phyloP scores from a whole-genome alignment of 2,888 invertebrate species.

The Bruchidius siliquastri region DNA sequence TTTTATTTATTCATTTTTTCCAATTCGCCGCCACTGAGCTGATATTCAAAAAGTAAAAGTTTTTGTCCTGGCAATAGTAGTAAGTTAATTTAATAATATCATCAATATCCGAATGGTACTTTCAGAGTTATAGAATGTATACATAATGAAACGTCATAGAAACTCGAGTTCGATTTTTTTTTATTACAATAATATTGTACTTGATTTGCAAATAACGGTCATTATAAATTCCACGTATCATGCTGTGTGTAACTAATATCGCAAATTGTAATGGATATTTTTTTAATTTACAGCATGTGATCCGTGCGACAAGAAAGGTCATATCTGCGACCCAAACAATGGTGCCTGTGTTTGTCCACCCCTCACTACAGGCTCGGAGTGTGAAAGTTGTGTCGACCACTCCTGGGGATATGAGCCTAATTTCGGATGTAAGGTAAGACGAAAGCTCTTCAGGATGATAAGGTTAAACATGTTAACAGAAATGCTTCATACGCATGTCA shows the following conservation, averaged over 20 bases:
- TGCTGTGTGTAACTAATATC: neutral
- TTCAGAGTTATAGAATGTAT: too few relatives aligned
- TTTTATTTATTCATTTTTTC: too few relatives aligned
- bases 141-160: too few relatives aligned
- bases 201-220: neutral
- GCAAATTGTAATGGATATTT: neutral
- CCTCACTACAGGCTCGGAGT: slow-evolving; percentile 76
- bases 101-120: too few relatives aligned
- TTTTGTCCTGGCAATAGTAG: too few relatives aligned
- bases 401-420: slow-evolving; percentile 73
- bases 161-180: too few relatives aligned
- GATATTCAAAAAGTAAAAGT: too few relatives aligned
- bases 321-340: slow-evolving; percentile 82
- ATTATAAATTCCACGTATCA: neutral
- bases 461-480: too few relatives aligned
- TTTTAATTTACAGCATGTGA: slow-evolving; percentile 62
- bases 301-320: slow-evolving; percentile 71
- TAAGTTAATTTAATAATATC: too few relatives aligned
- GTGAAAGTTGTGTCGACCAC: slow-evolving; percentile 74
- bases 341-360: slow-evolving; percentile 92
- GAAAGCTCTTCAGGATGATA: neutral
- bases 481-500: too few relatives aligned
- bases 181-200: too few relatives aligned
- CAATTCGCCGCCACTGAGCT: too few relatives aligned
- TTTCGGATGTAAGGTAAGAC: slow-evolving; percentile 70